These are phyloP conservation scores for Parambassis ranga DNA, from an alignment of 2,797 vertebrate genomes.

Conservation along the genomic window DNA sequence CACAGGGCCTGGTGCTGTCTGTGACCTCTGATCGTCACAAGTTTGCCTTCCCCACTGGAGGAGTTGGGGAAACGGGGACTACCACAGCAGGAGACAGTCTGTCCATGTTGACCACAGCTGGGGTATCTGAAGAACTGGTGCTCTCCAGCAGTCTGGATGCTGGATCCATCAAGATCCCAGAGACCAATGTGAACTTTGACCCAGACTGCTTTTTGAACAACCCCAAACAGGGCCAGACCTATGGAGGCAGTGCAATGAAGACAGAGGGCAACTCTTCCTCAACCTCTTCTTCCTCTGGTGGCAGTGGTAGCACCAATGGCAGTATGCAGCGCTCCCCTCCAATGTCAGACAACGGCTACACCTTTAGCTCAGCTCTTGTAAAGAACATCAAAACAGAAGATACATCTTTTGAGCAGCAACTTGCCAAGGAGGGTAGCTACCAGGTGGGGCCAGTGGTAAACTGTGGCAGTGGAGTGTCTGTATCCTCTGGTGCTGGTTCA, in stretches of 20 bases:
- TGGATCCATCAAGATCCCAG: slow-evolving; percentile 90
- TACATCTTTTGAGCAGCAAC: slow-evolving; percentile 97
- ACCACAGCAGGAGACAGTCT: slow-evolving; percentile 85
- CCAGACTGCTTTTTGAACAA: slow-evolving; percentile 99
- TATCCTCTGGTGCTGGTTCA: slow-evolving; percentile 81
- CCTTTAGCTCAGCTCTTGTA: slow-evolving; percentile 86
- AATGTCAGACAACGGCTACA: slow-evolving; percentile 78
- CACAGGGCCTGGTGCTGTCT: slow-evolving; percentile 92
- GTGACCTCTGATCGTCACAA: slow-evolving; percentile 95
- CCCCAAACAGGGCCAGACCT: slow-evolving; percentile 99
- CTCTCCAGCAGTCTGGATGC: slow-evolving; percentile 94
- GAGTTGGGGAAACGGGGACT: slow-evolving; percentile 67
- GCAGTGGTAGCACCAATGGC: slow-evolving; percentile 68
- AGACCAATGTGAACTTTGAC: slow-evolving; percentile 98
- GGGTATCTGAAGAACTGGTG: slow-evolving; percentile 95
- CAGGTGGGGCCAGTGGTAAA: slow-evolving; percentile 79
- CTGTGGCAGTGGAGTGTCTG: slow-evolving; percentile 75
- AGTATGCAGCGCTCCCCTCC: slow-evolving; percentile 77
- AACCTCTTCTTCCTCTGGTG: slow-evolving; percentile 82
- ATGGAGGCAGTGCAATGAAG: slow-evolving; percentile 94
- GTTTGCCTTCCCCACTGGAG: slow-evolving; percentile 91
- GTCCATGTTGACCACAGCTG: slow-evolving; percentile 89
- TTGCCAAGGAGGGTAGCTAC: slow-evolving; percentile 89
- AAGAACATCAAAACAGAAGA: slow-evolving; percentile 98
- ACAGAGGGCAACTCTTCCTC: slow-evolving; percentile 86